These are phyloP conservation scores for Mesochorus sp. DNA, from an alignment of 2,888 invertebrate species.

Conservation along the genomic window DNA sequence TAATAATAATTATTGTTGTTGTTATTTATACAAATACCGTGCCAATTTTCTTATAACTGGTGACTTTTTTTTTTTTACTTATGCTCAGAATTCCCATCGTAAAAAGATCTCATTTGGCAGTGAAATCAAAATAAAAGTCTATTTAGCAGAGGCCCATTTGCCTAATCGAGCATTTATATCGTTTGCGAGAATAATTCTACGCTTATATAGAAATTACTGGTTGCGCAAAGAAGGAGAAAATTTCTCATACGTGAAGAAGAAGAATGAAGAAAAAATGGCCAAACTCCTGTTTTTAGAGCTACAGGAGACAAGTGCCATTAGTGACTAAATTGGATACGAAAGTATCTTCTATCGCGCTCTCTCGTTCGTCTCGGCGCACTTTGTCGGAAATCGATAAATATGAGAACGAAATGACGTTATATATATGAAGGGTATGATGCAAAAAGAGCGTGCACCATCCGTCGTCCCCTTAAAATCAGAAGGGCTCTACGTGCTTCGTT, in stretches of 20 bases:
- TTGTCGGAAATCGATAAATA: constrained; percentile 48
- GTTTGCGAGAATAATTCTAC: not conserved
- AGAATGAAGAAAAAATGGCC: not conserved
- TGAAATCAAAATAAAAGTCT: too few relatives aligned
- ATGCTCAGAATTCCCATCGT: too few relatives aligned
- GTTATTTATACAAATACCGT: too few relatives aligned
- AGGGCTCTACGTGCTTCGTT: too few relatives aligned
- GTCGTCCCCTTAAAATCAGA: too few relatives aligned
- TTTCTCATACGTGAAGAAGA: not conserved
- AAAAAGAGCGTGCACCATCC: too few relatives aligned
- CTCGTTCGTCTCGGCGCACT: constrained; percentile 10
- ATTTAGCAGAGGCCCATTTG: too few relatives aligned
- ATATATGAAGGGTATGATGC: too few relatives aligned
- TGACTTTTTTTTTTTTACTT: too few relatives aligned
- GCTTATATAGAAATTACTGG: not conserved
- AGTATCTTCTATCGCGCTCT: constrained; percentile 14
- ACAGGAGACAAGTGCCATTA: constrained; percentile 11
- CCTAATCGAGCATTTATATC: not conserved
- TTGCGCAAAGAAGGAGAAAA: not conserved
- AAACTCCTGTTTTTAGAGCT: not conserved
- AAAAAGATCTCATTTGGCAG: too few relatives aligned
- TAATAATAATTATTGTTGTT: too few relatives aligned
- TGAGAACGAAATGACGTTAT: not conserved
- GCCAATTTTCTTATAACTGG: too few relatives aligned
- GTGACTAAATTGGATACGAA: constrained; percentile 35